Evolutionary conservation across 2,113 vertebrate genomes (phyloP).

Genomic region (Hepsetus odoe): DNA sequence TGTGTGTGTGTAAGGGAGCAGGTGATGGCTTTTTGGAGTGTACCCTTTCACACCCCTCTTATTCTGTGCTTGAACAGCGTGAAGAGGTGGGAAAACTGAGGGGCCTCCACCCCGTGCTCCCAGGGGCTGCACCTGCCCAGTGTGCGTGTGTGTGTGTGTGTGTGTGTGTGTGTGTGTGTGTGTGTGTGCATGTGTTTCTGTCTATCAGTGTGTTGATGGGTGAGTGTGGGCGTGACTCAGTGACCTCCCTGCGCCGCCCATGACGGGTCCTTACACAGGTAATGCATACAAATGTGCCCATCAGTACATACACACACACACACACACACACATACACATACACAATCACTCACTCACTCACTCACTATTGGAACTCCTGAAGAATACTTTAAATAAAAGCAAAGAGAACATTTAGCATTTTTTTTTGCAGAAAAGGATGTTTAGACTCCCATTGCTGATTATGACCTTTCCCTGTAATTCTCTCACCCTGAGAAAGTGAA

Average conservation of each 20-base stretch:
- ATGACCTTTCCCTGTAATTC: no score
- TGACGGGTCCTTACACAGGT: conserved; percentile 57
- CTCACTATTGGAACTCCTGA: background rate
- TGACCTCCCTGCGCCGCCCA: conserved; percentile 64
- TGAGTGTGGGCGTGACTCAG: conserved; percentile 56
- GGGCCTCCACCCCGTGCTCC: conserved; percentile 74
- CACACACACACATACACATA: background rate
- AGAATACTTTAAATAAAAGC: no score
- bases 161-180: conserved; percentile 16
- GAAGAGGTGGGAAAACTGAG: conserved; percentile 79
- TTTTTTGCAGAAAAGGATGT: no score
- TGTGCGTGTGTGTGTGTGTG: background rate
- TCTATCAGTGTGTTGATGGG: background rate
- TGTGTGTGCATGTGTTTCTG: conserved; percentile 9
- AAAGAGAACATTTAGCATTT: no score
- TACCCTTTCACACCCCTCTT: conserved; percentile 80
- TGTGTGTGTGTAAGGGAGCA: conserved; percentile 69
- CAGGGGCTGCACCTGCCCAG: conserved; percentile 76
- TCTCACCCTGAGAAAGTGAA: no score
- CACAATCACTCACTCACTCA: background rate
- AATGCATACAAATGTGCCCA: conserved; percentile 57
- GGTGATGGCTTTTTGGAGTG: conserved; percentile 80
- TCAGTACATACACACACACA: background rate
- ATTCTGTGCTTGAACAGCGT: conserved; percentile 79
- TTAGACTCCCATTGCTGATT: no score